Base-by-base conservation (phyloP, 1,140 invertebrate species). In the Drosophila fuyamai region DNA sequence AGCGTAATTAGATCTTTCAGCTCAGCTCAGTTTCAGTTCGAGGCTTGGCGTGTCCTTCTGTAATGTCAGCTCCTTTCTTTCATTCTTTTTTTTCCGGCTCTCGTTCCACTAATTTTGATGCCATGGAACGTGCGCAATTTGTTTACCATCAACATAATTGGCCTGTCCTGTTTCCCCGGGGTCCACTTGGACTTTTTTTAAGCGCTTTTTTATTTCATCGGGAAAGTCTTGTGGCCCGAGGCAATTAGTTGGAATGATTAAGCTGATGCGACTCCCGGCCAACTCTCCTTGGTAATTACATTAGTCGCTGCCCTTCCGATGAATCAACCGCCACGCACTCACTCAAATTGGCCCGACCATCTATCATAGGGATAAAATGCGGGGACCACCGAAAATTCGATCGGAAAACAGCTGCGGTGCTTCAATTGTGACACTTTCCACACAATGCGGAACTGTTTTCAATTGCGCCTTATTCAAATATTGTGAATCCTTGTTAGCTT, bases 81-180 rank as follows among this genome's bases (percentile, higher is more conserved):
- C 66, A 50, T 62, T 62, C 56, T 55, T 76, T 57, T 50, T 70
- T 71, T 46, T 60, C 32, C 59, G 38, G 35, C 59, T 48, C 57
- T 40, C 10, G 48, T 54, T 57, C 38, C 51, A 85, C 78, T 90
- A 85, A 81, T 90, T 90, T 85, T 84, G 74, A 85, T 89, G 85
- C 74, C 79, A 65, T 66, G 81, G 51, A 77, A 92, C 90, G 81
- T 92, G 90, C 84, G 90, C 90, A 92, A 92, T 92, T 92, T 92
- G 90, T 92, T 92, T 91, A 90, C 90, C 88, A 92, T 92, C 90
- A 92, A 74, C 86, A 92, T 92, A 92, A 92, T 92, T 91, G 88
- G 77, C 66, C 67, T 65, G 65, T 72, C 72, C 73, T 53, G 54
- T 72, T 66, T 85, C 86, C 82, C 90, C 48, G 60, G 90, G 78